Evolutionary conservation across 2,113 vertebrate genomes (phyloP), one percentile per base, ranked within the genome.

Genomic region (Nycticryphes semicollaris): DNA sequence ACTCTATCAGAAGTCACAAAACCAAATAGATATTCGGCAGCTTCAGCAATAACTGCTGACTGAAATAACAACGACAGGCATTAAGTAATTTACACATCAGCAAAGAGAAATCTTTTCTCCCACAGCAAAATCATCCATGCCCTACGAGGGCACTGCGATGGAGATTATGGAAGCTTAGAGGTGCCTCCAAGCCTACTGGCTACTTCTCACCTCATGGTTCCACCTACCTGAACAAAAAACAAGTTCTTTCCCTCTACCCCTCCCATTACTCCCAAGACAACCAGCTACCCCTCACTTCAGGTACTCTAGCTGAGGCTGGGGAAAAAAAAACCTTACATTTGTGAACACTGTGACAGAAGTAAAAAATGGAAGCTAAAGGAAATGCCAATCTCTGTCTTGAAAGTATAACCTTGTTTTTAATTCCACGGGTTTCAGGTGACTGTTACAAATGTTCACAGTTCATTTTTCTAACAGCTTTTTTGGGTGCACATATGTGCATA

Each of bases 31-130:
- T 59, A 84, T 12, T 74, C 67, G 62, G 54, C 86, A 91, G 72
- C 74, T 87, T 56, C 85, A 79, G 45, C 75, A 83, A 30, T 78
- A 78, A 76, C 75, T 69, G 79, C 86, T 93, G 89, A 83, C 86
- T 68, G 70, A 82, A 87, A 39, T 54, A 90, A 94, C 64, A 74
- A 66, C 76, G 85, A 48, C n/a, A 31, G 53, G 59, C 67, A 87
- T 80, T 78, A 80, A 80, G 43, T 75, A 90, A 84, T 72, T 89
- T 67, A 84, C 51, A 56, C 35, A 75, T 56, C 60, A 84, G 73
- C 50, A 74, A 73, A 57, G 28, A 76, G 41, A 86, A 75, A 84
- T 48, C 2, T 57, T 43, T 85, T 87, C 47, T 67, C 51, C 47
- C 37, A 41, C 3, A 37, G 25, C 31, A 84, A 59, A 90, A 60